Conservation (phyloP, 1,140 invertebrate genomes). For the Drosophila malerkotliana region DNA sequence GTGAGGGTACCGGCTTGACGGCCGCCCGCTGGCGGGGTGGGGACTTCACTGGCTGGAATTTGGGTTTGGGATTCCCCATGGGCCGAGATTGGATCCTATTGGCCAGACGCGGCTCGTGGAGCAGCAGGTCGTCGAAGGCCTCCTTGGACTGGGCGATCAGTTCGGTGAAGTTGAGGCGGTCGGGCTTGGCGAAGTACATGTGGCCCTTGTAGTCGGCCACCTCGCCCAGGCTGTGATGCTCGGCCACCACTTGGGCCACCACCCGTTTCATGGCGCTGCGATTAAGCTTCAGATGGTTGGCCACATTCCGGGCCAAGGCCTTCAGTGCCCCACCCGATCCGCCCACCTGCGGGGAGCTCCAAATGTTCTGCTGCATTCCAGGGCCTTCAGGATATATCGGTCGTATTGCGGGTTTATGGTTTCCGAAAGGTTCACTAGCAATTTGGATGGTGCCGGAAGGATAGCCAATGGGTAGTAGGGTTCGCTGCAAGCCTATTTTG, state of each 20-base stretch:
- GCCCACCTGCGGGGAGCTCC: conserved; percentile 48
- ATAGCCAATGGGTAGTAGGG: too few species aligned
- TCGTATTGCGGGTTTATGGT: too few species aligned
- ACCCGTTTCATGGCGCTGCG: conserved; percentile 53
- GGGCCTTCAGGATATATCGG: not conserved
- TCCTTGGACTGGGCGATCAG: conserved; percentile 65
- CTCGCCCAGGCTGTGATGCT: conserved; percentile 50
- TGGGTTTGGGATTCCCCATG: not conserved
- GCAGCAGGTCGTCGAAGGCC: conserved; percentile 56
- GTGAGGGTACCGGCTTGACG: not conserved
- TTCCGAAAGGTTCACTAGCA: not conserved
- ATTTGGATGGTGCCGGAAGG: not conserved
- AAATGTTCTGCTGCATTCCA: conserved; percentile 41
- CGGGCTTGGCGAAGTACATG: conserved; percentile 63
- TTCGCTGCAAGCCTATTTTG: too few species aligned
- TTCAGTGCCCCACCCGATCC: conserved; percentile 61
- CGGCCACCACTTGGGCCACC: conserved; percentile 69
- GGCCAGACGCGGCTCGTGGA: conserved; percentile 21
- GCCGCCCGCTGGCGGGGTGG: too few species aligned
- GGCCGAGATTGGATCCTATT: not conserved
- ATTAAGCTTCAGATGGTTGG: conserved; percentile 49
- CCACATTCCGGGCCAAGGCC: conserved; percentile 60
- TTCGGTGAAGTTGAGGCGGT: conserved; percentile 50
- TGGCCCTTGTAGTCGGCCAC: conserved; percentile 63
- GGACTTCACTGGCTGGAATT: not conserved